These are phyloP conservation scores for Pseudomugil tenellus DNA, from an alignment of 2,797 vertebrate genomes.

Conservation along the genomic window DNA sequence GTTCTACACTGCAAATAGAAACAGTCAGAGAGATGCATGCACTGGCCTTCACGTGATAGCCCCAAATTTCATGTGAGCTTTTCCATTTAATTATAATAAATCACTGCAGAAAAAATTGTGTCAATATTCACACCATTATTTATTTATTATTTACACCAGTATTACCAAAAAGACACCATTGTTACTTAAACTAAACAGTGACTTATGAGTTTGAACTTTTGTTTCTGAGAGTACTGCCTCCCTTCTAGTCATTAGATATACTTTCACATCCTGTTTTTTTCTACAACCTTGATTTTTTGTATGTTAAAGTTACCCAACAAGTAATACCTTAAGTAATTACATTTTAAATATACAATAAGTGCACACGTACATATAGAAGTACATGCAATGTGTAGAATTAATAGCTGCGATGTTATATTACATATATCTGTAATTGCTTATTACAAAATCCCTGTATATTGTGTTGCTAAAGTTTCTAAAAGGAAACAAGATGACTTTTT, in stretches of 20 bases:
- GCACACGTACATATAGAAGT: neutral
- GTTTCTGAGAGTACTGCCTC: no score
- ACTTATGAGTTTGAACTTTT: neutral
- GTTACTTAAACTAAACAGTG: neutral
- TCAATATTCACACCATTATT: neutral
- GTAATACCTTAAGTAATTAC: neutral
- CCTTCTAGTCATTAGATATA: neutral
- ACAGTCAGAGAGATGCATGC: neutral
- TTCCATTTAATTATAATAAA: neutral
- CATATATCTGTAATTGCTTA: neutral
- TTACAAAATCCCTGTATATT: neutral
- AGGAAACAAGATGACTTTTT: neutral
- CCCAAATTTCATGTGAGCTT: neutral
- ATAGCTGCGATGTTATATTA: neutral
- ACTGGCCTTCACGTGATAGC: neutral
- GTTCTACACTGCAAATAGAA: neutral
- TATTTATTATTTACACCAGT: neutral
- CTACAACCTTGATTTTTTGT: no score
- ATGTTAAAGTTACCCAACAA: neutral
- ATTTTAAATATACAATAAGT: neutral
- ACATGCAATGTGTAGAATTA: neutral
- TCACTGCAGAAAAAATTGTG: neutral
- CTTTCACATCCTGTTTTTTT: neutral
- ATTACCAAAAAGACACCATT: neutral
- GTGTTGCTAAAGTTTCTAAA: neutral